Evolutionary conservation across 64 coral and sea anemone genomes (phyloP).

Genomic region (Anthopleura sola): DNA sequence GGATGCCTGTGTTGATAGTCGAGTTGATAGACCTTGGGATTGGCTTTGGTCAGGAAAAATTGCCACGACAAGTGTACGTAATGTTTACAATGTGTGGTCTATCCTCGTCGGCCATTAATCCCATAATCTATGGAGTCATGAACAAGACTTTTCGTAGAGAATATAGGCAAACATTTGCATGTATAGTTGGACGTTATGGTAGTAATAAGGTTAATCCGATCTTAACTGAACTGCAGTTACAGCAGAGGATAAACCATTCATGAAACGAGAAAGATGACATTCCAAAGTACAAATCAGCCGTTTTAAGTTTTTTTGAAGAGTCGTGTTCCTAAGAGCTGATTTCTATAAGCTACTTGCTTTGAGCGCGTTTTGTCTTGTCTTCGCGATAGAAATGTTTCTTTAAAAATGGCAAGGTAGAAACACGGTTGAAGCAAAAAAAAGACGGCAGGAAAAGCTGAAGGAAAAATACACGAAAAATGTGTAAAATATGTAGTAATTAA

Average conservation of each 20-base stretch:
- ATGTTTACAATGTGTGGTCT: slow-evolving; percentile 28
- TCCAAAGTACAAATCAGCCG: too few species aligned
- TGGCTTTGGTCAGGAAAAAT: background rate
- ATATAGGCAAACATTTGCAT: background rate
- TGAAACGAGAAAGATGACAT: background rate
- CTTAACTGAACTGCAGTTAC: background rate
- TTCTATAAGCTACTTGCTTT: too few species aligned
- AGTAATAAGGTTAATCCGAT: background rate
- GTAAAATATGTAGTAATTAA: too few species aligned
- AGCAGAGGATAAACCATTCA: background rate
- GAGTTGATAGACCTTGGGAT: slow-evolving; percentile 9
- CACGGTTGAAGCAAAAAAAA: too few species aligned
- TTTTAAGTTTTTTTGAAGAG: too few species aligned
- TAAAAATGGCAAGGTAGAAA: too few species aligned
- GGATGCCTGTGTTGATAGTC: slow-evolving; percentile 19
- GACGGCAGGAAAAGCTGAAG: too few species aligned
- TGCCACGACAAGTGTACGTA: slow-evolving; percentile 15
- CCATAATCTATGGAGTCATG: slow-evolving; percentile 41
- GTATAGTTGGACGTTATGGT: background rate
- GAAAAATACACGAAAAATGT: too few species aligned
- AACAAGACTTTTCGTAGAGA: slow-evolving; percentile 29
- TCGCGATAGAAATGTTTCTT: too few species aligned
- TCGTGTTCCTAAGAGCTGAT: too few species aligned
- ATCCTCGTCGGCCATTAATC: slow-evolving; percentile 21
- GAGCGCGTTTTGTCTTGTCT: too few species aligned